Base-by-base conservation (phyloP, 2,113 vertebrate genomes). In the Rhegmatorhina hoffmannsi region DNA sequence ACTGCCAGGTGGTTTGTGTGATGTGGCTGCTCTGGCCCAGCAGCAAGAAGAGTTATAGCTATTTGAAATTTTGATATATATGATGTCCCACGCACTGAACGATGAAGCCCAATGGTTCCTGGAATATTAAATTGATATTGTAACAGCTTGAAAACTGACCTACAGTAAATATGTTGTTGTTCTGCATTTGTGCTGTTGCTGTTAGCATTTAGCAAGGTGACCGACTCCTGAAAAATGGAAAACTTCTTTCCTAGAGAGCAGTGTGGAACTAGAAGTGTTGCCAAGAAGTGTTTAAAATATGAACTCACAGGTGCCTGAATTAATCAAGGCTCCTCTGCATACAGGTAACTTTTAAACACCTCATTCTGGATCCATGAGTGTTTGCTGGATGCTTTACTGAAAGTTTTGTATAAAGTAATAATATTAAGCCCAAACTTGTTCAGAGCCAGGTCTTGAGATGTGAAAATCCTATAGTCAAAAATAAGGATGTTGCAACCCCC, bases 1-100 rank as follows among this genome's bases (percentile, higher is more conserved):
- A 21, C 36, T 62, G 80, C 74, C 53, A 38, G 58, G 53, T 31
- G 23, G 62, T 76, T 53, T 62, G 59, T 25, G 2, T 33, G 43
- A 33, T 0, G 1, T 59, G 6, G 7, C 43, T 24, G 8, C 53
- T 38, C 79, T 43, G 67, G 21, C 40, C 6, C 1, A 55, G 16
- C 44, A 46, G 52, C 56, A 77, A 68, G 36, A 47, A 87, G 74
- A 76, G 44, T 62, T 89, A 89, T 68, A 69, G 33, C 66, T 72
- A 4, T 17, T 26, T 73, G 36, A 85, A 29, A 33, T 79, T 68
- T 66, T n/a, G 63, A 13, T 72, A 4, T 23, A 20, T 34, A 7
- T 46, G 66, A 34, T 80, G 84, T 73, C 67, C 87, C 63, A 36
- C 26, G 36, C 70, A 24, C 21, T 66, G 40, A 73, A 36, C 20